Conservation (phyloP, 1,140 invertebrate genomes). For the Nephila pilipes region DNA sequence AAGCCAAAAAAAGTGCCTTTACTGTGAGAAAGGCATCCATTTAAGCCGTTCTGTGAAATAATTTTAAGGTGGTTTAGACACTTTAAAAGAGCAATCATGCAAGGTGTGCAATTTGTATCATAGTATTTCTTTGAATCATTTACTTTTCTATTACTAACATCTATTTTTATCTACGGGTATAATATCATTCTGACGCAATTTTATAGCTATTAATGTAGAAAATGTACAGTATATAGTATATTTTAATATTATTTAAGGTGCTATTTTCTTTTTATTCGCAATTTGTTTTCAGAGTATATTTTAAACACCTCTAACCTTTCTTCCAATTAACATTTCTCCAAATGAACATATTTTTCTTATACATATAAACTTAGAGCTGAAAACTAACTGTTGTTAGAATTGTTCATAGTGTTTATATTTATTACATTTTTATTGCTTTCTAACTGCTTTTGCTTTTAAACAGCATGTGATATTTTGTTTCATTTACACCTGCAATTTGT, state of each 20-base stretch:
- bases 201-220: conserved; percentile 53
- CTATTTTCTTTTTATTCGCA: conserved; percentile 52
- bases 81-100: conserved; percentile 32
- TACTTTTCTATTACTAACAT: conserved; percentile 42
- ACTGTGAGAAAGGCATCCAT: conserved; percentile 44
- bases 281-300: conserved; percentile 48
- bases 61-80: neutral
- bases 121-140: conserved; percentile 35
- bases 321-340: conserved; percentile 19
- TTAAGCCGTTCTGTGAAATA: neutral
- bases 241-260: conserved; percentile 60
- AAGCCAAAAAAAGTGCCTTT: conserved; percentile 73
- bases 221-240: conserved; percentile 57
- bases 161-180: conserved; percentile 73
- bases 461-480: conserved; percentile 68
- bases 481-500: conserved; percentile 30
- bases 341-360: conserved; percentile 16
- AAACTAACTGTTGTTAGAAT: conserved; percentile 18
- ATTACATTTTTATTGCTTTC: conserved; percentile 36
- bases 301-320: neutral
- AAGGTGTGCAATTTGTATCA: conserved; percentile 68
- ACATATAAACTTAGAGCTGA: neutral
- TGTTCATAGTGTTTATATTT: conserved; percentile 39
- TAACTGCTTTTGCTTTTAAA: conserved; percentile 54
- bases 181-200: conserved; percentile 7